phyloP scores from a whole-genome alignment of 2,888 invertebrate species.

The Omphaloscelis lunosa region DNA sequence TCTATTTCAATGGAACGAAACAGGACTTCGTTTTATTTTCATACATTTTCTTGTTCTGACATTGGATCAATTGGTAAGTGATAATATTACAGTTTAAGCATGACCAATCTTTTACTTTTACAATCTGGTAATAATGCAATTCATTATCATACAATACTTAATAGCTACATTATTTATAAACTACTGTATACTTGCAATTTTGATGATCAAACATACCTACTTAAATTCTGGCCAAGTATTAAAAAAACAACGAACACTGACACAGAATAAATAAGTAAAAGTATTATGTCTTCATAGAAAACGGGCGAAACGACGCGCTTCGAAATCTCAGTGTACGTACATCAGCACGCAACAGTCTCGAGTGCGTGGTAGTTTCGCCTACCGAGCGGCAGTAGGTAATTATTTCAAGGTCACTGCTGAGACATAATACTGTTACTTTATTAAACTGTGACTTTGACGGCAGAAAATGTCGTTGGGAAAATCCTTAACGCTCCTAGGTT shows the following conservation, averaged over 20 bases:
- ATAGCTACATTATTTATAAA: background rate
- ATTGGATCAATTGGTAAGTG: background rate
- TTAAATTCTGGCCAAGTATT: constrained; percentile 10
- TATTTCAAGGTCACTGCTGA: too few species aligned
- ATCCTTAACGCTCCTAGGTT: background rate
- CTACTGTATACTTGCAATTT: constrained; percentile 8
- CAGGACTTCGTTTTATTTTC: background rate
- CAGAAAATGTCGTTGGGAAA: constrained; percentile 27
- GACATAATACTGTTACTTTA: too few species aligned
- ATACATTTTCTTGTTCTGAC: background rate
- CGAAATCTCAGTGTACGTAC: too few species aligned
- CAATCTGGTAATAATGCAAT: background rate
- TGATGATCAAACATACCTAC: background rate
- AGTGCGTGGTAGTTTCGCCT: too few species aligned
- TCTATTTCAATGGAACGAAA: background rate
- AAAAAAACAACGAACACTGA: background rate
- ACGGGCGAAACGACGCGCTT: too few species aligned
- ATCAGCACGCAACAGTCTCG: too few species aligned
- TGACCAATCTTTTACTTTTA: constrained; percentile 15
- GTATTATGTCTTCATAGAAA: too few species aligned
- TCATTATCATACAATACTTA: constrained; percentile 24
- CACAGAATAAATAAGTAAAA: too few species aligned
- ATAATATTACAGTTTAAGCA: background rate
- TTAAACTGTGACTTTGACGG: background rate
- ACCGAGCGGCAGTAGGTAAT: too few species aligned